Base-by-base conservation (phyloP, 2,888 invertebrate genomes). In the Ctenicera cuprea region DNA sequence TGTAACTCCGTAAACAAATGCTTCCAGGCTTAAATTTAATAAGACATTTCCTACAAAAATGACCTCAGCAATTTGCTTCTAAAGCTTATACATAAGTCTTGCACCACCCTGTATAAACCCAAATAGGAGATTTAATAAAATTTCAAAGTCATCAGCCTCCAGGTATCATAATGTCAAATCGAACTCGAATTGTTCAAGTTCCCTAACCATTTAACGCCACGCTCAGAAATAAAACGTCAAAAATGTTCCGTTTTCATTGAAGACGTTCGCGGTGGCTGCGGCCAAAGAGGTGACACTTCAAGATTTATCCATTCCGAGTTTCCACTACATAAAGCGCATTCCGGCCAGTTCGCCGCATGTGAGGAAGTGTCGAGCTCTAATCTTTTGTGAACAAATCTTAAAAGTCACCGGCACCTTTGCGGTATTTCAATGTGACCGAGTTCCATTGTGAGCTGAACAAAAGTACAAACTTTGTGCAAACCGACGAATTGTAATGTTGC, bases 311-410 rank as follows among this genome's bases (percentile, higher is more conserved):
- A 77, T 81, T 80, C 77, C 77, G 75, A 78, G 76, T 81, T 82
- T 82, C 80, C 80, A 78, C 81, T 79, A 81, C 81, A 82, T 82
- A 82, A 82, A 83, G 71, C 79, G 72, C 76, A 77, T 80, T 79
- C 71, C 77, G 73, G 76, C 52, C 73, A 73, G 74, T 75, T 80
- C 79, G 78, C 81, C 68, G 77, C 79, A 80, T 80, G 75, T 68
- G 73, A 77, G 79, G 78, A 81, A 82, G 80, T 80, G 81, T 80
- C 80, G 81, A 77, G 75, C 78, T 76, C 78, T 80, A 78, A 81
- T 79, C 79, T 81, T 79, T 80, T 78, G 78, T 76, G 78, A 76
- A 78, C 62, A 77, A 75, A 78, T 79, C 76, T 79, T 74, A 73
- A 78, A 79, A 81, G 81, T 80, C 81, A 79, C 80, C 81, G 80